Percentiles rank a stretch among this genome's conserved stretches.
phyloP scores from a whole-genome alignment of 2,113 vertebrate species.

The Prunella himalayana region DNA sequence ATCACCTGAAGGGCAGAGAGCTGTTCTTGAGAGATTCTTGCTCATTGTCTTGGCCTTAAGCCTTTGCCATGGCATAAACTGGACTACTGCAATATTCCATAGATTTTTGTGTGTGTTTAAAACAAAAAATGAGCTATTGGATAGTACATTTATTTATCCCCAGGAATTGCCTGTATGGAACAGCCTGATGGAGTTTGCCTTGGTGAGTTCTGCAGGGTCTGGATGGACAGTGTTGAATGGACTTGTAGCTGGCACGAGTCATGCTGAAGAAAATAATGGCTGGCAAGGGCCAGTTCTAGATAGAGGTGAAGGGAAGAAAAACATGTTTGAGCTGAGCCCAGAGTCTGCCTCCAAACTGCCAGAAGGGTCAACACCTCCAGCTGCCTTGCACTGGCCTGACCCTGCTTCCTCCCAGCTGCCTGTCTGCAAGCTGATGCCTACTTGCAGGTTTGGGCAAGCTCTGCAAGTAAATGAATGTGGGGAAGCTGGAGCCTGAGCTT shows the following conservation, averaged over 20 bases:
- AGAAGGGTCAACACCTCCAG: conserved; percentile 20
- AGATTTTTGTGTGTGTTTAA: background rate
- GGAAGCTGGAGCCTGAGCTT: conserved; percentile 24
- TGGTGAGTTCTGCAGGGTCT: background rate
- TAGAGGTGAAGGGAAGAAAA: background rate
- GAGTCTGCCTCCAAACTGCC: conserved; percentile 26
- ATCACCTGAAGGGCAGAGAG: background rate
- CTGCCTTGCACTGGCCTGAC: conserved; percentile 16
- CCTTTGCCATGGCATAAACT: background rate
- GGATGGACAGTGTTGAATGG: background rate
- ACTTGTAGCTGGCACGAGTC: background rate
- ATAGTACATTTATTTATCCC: background rate
- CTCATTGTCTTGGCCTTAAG: background rate
- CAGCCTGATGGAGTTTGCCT: background rate
- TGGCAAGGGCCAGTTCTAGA: background rate
- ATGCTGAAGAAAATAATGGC: background rate
- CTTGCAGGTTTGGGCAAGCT: conserved; percentile 48
- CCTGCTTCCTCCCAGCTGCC: background rate
- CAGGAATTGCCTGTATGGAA: background rate
- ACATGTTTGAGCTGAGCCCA: conserved; percentile 8
- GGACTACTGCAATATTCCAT: background rate
- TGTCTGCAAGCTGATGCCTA: background rate
- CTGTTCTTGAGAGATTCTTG: background rate
- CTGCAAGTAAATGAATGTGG: background rate
- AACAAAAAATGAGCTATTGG: background rate